Conservation (phyloP, 2,888 invertebrate species). For the Busseola fusca region DNA sequence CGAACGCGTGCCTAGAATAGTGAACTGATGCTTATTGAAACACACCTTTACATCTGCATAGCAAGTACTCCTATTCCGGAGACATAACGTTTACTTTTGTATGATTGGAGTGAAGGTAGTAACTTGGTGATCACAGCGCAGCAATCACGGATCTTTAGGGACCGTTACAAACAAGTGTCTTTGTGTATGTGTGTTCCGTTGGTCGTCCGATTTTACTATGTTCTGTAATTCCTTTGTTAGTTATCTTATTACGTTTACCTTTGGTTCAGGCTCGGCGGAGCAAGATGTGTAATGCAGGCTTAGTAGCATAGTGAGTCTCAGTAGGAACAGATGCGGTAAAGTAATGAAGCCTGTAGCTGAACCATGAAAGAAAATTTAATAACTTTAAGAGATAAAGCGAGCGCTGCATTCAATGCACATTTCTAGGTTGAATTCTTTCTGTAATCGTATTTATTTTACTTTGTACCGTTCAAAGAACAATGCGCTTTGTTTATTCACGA, state of each 20-base stretch:
- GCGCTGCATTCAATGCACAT: constrained; percentile 27
- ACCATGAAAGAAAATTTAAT: constrained; percentile 38
- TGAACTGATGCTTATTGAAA: constrained; percentile 71
- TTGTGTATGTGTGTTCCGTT: constrained; percentile 58
- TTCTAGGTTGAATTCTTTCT: constrained; percentile 22
- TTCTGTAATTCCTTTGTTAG: constrained; percentile 49
- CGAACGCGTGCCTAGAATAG: constrained; percentile 73
- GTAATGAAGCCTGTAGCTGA: constrained; percentile 38
- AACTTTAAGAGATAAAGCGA: constrained; percentile 28
- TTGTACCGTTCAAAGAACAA: constrained; percentile 3
- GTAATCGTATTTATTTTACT: constrained; percentile 26
- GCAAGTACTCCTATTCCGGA: background rate
- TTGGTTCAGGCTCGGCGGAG: constrained; percentile 33
- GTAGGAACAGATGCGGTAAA: constrained; percentile 31
- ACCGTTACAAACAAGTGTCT: constrained; percentile 70
- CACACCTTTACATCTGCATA: constrained; percentile 59
- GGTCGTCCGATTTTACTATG: constrained; percentile 52
- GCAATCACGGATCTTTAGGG: constrained; percentile 74
- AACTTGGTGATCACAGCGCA: constrained; percentile 59
- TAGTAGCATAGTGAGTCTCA: constrained; percentile 2
- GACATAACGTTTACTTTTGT: constrained; percentile 53
- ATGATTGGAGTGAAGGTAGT: constrained; percentile 21
- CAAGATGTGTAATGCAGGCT: constrained; percentile 16
- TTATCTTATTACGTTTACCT: constrained; percentile 58
- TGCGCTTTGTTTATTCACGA: background rate